These are phyloP conservation scores for Spinus pinus DNA, from an alignment of 2,797 vertebrate species.

Conservation along the genomic window DNA sequence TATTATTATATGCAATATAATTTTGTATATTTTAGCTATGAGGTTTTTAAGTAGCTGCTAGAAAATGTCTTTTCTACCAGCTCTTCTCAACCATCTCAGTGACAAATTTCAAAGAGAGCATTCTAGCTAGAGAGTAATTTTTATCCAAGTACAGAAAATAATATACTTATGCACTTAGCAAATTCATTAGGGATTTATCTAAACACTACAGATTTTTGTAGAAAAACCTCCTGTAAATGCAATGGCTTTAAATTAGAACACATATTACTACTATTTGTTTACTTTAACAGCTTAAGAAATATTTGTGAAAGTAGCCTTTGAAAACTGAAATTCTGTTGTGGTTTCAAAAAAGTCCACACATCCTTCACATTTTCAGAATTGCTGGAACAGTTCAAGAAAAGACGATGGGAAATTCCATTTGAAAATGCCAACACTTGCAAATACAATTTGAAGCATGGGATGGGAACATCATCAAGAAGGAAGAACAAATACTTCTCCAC, in stretches of 20 bases:
- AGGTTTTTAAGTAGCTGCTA: not conserved
- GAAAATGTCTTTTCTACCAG: not conserved
- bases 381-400: conserved; percentile 10
- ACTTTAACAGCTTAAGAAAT: not conserved
- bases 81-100: not conserved
- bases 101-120: not conserved
- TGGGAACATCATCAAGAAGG: not conserved
- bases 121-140: not conserved
- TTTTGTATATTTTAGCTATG: not conserved
- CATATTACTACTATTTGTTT: not conserved
- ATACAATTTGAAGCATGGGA: not conserved
- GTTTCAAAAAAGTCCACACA: not conserved
- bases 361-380: not conserved
- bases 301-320: not conserved
- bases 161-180: not conserved
- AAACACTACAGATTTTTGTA: not conserved
- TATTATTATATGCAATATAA: not conserved
- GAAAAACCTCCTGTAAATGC: not conserved
- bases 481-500: not conserved
- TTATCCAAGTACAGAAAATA: not conserved
- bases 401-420: conserved; percentile 21
- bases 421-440: conserved; percentile 25
- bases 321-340: conserved; percentile 21
- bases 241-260: not conserved
- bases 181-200: not conserved